These are phyloP conservation scores for Drosophila teissieri DNA, from an alignment of 1,140 invertebrate genomes.

Conservation along the genomic window DNA sequence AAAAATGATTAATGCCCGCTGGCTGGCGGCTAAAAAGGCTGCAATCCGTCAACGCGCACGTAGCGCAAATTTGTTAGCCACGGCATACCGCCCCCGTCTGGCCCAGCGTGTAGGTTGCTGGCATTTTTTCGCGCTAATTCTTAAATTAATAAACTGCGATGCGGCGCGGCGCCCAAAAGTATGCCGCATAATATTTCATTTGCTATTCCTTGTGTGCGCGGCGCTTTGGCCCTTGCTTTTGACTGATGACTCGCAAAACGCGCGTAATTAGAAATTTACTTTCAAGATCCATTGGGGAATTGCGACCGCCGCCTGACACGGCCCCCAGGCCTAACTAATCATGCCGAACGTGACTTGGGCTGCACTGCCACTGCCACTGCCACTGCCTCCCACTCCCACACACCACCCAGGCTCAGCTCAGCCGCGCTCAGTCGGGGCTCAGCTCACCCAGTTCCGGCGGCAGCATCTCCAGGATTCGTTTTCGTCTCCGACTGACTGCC, in stretches of 20 bases:
- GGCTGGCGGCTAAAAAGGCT: slow-evolving; percentile 76
- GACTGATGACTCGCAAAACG: slow-evolving; percentile 81
- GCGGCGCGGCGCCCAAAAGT: slow-evolving; percentile 71
- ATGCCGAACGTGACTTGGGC: slow-evolving; percentile 80
- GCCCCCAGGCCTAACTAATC: slow-evolving; percentile 78
- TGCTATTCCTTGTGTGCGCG: slow-evolving; percentile 71
- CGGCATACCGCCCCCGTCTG: neutral
- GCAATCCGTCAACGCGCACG: slow-evolving; percentile 79
- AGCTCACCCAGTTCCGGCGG: too few relatives aligned
- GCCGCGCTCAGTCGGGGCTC: too few relatives aligned
- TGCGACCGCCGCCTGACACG: slow-evolving; percentile 72
- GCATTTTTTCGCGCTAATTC: slow-evolving; percentile 78
- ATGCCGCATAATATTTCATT: slow-evolving; percentile 82
- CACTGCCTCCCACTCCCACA: slow-evolving; percentile 7
- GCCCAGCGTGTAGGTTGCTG: neutral
- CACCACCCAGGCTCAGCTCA: too few relatives aligned
- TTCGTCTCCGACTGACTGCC: slow-evolving; percentile 47
- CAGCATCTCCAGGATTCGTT: slow-evolving; percentile 24
- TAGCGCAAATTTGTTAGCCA: slow-evolving; percentile 73
- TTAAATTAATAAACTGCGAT: slow-evolving; percentile 81
- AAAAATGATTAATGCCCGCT: slow-evolving; percentile 81
- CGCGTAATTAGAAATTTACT: slow-evolving; percentile 83
- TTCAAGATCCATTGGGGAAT: slow-evolving; percentile 83
- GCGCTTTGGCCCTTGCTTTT: slow-evolving; percentile 51
- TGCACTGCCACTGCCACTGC: too few relatives aligned